Base-by-base conservation (phyloP, 2,797 vertebrate species). In the Distichodus sexfasciatus region DNA sequence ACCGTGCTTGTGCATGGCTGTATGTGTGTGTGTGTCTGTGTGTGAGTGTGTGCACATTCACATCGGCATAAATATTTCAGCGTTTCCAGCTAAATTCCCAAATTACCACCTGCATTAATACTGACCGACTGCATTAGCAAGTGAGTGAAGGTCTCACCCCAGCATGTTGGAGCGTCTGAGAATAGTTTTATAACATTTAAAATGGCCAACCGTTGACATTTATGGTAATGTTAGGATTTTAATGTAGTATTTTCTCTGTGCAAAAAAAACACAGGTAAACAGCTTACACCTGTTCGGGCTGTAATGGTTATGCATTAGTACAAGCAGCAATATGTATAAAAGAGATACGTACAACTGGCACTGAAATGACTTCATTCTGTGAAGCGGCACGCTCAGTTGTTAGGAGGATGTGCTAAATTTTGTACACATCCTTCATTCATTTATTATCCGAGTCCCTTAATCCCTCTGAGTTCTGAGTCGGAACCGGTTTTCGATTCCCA, bases 1-100 rank as follows among this genome's bases (percentile, higher is more conserved):
- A 36, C 17, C 17, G 44, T 38, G 12, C 33, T 15, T 35, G 51
- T 43, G 48, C 17, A 15, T 65, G 35, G 40, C 31, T 31, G 47
- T 28, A n/a, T 40, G 28, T 36, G 29, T 8, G 8, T 50, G 31
- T 26, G 24, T 40, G 24, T 17, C 7, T 31, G 21, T 38, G 38
- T 14, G 9, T 35, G 2, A 81, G 28, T 4, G 71, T 80, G 64
- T 70, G 51, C 77, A 74, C 61, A 82, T 81, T 72, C 61, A 63
- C 28, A 36, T 12, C 9, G 21, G 66, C 23, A 66, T 76, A 40
- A 57, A 85, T 84, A 81, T 86, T 86, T 81, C 74, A 69, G 5
- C 64, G 36, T 73, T 84, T 77, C 15, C 35, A 77, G 44, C 24
- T n/a, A 43, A 48, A 75, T 80, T 87, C 81, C 79, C 76, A 84